Conservation (phyloP, 2,888 invertebrate species). For the Portevinia maculata region DNA sequence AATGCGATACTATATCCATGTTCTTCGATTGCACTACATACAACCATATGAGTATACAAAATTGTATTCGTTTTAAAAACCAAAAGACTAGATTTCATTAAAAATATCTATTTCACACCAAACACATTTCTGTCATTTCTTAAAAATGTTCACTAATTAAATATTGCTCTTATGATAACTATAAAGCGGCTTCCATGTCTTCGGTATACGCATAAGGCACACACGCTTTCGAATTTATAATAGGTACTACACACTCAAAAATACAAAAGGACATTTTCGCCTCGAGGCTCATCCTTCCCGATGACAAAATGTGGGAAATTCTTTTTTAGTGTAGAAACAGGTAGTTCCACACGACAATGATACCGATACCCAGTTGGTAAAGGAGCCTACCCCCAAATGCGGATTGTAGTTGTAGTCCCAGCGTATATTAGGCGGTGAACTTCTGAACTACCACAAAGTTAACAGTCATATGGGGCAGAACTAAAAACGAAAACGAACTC, state of each 20-base stretch:
- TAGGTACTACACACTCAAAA: no score
- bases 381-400: constrained; percentile 12
- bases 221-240: constrained; percentile 32
- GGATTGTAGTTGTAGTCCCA: constrained; percentile 10
- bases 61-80: constrained; percentile 1
- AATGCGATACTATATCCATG: constrained; percentile 73
- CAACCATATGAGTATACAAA: background rate
- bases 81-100: constrained; percentile 8
- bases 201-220: constrained; percentile 19
- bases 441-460: constrained; percentile 52
- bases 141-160: constrained; percentile 43
- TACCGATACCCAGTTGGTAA: constrained; percentile 13
- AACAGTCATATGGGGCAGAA: constrained; percentile 42
- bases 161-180: constrained; percentile 36
- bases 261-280: constrained; percentile 29
- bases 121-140: constrained; percentile 28
- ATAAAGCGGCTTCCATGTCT: constrained; percentile 39
- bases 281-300: constrained; percentile 20
- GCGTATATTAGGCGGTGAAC: constrained; percentile 32
- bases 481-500: constrained; percentile 53
- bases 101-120: background rate
- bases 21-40: constrained; percentile 19
- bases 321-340: constrained; percentile 14
- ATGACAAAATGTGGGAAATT: constrained; percentile 59
- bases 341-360: constrained; percentile 26